Conservation (phyloP, 2,113 vertebrate species). For the Gymnorhina tibicen region DNA sequence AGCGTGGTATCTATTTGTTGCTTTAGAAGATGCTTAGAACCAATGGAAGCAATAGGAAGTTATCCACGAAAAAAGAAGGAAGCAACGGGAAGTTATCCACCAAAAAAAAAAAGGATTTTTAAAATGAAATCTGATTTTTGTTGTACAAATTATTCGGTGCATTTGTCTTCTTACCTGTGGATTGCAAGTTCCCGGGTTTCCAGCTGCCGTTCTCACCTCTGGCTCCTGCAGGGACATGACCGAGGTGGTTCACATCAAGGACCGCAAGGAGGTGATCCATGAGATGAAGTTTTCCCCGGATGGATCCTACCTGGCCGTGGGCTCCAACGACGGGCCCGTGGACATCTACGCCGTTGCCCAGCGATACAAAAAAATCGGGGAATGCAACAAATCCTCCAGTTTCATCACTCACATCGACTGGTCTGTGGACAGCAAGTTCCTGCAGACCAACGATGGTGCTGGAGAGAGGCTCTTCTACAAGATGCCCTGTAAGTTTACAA, state of each 20-base stretch:
- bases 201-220: neutral
- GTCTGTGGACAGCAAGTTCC: constrained; percentile 92
- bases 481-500: constrained; percentile 86
- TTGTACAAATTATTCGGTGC: neutral
- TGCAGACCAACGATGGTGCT: constrained; percentile 92
- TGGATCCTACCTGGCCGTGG: constrained; percentile 90
- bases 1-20: neutral
- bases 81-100: neutral
- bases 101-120: neutral
- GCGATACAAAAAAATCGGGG: constrained; percentile 95
- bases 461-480: constrained; percentile 91
- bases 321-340: constrained; percentile 93
- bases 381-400: constrained; percentile 88
- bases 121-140: neutral
- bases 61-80: neutral
- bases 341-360: constrained; percentile 91
- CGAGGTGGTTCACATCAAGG: constrained; percentile 97
- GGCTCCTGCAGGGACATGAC: constrained; percentile 90
- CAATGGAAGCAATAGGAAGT: neutral
- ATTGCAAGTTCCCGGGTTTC: neutral
- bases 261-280: constrained; percentile 95
- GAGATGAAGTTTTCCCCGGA: constrained; percentile 98
- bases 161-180: neutral
- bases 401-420: constrained; percentile 98
- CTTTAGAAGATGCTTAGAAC: neutral